Evolutionary conservation across 2,113 vertebrate species (phyloP).

Genomic region (Xerus inauris): DNA sequence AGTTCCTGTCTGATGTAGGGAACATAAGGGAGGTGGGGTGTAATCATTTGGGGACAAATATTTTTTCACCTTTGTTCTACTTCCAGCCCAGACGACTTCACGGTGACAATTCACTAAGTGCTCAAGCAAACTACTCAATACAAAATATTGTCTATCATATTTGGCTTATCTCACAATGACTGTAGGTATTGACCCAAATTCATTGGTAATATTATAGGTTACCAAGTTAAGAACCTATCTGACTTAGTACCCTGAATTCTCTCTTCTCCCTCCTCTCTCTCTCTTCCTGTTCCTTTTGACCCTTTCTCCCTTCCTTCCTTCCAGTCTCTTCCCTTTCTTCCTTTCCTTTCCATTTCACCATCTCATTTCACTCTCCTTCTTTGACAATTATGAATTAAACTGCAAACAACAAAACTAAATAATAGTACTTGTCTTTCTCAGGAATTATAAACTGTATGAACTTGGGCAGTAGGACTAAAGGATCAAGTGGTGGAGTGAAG

Average conservation of each 20-base stretch:
- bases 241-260: background rate
- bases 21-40: background rate
- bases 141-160: background rate
- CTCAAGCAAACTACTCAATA: background rate
- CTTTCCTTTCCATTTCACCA: background rate
- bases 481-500: background rate
- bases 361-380: background rate
- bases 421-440: background rate
- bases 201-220: fast-evolving
- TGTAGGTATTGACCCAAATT: background rate
- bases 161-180: background rate
- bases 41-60: background rate
- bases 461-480: background rate
- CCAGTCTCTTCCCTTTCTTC: background rate
- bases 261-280: background rate
- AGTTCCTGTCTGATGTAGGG: background rate
- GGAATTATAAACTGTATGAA: background rate
- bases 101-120: background rate
- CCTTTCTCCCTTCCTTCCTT: background rate
- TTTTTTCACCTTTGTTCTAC: background rate
- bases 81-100: background rate
- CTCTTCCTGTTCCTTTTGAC: background rate
- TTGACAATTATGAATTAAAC: background rate
- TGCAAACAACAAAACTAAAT: background rate
- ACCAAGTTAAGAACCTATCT: background rate